These are phyloP conservation scores for Andrena bicolor DNA, from an alignment of 2,888 invertebrate species.

Conservation along the genomic window DNA sequence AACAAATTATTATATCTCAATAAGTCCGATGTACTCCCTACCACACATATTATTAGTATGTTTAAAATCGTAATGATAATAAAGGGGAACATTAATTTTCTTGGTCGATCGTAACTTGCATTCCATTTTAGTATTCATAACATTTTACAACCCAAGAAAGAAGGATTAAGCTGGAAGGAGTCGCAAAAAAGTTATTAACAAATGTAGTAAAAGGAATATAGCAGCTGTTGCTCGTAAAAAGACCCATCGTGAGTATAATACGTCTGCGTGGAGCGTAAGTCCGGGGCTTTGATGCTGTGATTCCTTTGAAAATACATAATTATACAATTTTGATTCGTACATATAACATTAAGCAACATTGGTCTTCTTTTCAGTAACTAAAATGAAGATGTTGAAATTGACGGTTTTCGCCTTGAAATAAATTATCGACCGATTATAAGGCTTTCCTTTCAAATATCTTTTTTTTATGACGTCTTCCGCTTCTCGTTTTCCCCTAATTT, in stretches of 20 bases:
- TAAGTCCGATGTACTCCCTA: too few relatives aligned
- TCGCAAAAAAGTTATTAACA: conserved; percentile 59
- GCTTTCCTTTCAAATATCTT: too few relatives aligned
- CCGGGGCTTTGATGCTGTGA: background rate
- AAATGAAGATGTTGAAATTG: too few relatives aligned
- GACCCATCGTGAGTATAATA: conserved; percentile 21
- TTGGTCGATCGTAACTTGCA: conserved; percentile 22
- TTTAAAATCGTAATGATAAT: background rate
- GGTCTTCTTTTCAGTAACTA: too few relatives aligned
- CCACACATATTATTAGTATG: background rate
- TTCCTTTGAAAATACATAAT: background rate
- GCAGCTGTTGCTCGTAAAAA: conserved; percentile 35
- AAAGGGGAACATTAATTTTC: conserved; percentile 22
- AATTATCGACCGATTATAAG: too few relatives aligned
- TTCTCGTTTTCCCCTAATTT: too few relatives aligned
- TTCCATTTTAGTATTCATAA: conserved; percentile 47
- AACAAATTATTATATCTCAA: background rate
- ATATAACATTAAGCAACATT: background rate
- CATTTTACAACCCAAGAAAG: conserved; percentile 31
- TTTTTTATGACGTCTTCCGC: too few relatives aligned
- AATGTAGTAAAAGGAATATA: conserved; percentile 42
- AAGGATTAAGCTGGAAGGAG: conserved; percentile 23
- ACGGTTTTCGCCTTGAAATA: too few relatives aligned
- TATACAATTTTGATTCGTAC: background rate
- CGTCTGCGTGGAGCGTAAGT: conserved; percentile 13